Evolutionary conservation across 2,888 invertebrate species (phyloP).

Genomic region (Hyposoter didymator): DNA sequence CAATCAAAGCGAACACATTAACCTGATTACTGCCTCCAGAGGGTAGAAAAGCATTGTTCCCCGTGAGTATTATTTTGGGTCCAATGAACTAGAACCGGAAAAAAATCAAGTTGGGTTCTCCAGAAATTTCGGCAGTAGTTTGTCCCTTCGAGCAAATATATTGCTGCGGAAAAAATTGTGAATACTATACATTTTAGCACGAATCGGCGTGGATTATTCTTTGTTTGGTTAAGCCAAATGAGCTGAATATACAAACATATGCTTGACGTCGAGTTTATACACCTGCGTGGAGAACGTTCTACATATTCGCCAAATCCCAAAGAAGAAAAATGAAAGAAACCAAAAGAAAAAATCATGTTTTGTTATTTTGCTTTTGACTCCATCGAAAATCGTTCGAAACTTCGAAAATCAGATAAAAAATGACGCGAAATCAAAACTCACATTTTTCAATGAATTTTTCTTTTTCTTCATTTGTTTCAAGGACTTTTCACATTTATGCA

Average conservation of each 20-base stretch:
- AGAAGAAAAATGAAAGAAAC: background rate
- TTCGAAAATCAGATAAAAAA: background rate
- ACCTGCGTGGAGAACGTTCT: background rate
- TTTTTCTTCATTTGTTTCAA: no score
- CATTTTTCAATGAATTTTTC: no score
- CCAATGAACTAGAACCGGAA: constrained; percentile 6
- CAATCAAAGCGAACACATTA: constrained; percentile 50
- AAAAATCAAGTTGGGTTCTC: background rate
- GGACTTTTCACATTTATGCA: no score
- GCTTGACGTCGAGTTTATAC: background rate
- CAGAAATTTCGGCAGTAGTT: background rate
- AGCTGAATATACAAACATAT: background rate
- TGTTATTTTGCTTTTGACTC: background rate
- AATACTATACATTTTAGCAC: background rate
- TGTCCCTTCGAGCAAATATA: background rate
- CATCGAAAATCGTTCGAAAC: background rate
- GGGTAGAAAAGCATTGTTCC: background rate
- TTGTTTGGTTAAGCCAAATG: background rate
- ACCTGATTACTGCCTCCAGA: constrained; percentile 25
- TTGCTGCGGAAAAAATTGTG: background rate
- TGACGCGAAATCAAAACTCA: background rate
- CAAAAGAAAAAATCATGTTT: background rate
- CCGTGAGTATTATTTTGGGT: constrained; percentile 1
- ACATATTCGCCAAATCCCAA: background rate
- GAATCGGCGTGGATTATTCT: background rate